A percentile compares a stretch with the other conserved stretches of the same genome.
Evolutionary conservation across 2,797 vertebrate species (phyloP).

Genomic region (Lycodopsis pacificus): DNA sequence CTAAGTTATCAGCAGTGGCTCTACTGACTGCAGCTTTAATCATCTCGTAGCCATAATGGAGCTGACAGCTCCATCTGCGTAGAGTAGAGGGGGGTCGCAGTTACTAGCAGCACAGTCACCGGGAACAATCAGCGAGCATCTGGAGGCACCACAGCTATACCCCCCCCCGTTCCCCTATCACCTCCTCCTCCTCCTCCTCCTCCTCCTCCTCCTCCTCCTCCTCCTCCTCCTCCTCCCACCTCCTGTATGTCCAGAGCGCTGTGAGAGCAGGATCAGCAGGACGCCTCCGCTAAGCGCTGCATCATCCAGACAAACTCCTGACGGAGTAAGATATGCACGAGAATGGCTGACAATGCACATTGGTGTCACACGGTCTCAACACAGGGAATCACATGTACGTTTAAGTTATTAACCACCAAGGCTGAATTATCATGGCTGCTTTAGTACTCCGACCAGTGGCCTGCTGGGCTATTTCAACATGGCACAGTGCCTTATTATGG

Average conservation of each 20-base stretch:
- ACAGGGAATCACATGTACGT: slow-evolving; percentile 11
- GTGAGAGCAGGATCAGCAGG: slow-evolving; percentile 44
- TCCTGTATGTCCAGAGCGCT: slow-evolving; percentile 44
- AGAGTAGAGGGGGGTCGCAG: slow-evolving; percentile 54
- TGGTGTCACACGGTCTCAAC: slow-evolving; percentile 6
- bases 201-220: too few relatives aligned
- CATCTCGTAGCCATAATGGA: slow-evolving; percentile 71
- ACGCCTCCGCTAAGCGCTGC: slow-evolving; percentile 6
- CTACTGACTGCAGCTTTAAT: slow-evolving; percentile 72
- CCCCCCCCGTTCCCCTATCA: background rate
- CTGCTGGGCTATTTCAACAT: slow-evolving; percentile 10
- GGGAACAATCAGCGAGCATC: slow-evolving; percentile 76
- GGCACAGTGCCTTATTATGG: slow-evolving; percentile 21
- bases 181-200: background rate
- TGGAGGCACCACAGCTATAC: slow-evolving; percentile 53
- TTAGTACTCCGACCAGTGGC: slow-evolving; percentile 1
- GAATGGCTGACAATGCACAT: background rate
- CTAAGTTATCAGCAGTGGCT: slow-evolving; percentile 62
- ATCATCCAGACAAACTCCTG: background rate
- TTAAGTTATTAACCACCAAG: slow-evolving; percentile 11
- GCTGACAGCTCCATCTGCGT: slow-evolving; percentile 82
- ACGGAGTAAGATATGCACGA: slow-evolving; percentile 10
- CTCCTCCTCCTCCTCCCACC: slow-evolving; percentile 20
- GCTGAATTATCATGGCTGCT: background rate
- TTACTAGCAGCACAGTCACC: slow-evolving; percentile 67